Percentiles rank a stretch among this genome's conserved stretches.
phyloP scores from a whole-genome alignment of 2,797 vertebrate species.

The Sebastes oblongus region DNA sequence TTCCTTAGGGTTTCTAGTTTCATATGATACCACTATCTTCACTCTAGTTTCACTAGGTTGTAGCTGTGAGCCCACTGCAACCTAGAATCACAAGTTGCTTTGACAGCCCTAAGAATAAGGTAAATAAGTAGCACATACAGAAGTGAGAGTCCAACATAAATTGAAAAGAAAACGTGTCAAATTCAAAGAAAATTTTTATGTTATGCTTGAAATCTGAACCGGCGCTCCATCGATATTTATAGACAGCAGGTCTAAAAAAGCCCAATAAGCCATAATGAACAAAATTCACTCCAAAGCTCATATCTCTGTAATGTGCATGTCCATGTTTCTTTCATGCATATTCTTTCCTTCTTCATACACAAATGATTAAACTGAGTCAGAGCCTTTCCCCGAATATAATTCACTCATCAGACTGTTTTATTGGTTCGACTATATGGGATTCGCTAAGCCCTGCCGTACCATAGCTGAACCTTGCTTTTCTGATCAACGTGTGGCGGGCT shows the following conservation, averaged over 20 bases:
- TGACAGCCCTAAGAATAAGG: not conserved
- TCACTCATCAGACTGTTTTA: conserved; percentile 7
- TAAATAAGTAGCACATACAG: too few relatives aligned
- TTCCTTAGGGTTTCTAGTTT: too few relatives aligned
- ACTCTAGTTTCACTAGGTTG: too few relatives aligned
- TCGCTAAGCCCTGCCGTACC: not conserved
- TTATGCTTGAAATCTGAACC: not conserved
- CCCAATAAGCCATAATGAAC: not conserved
- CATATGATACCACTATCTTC: too few relatives aligned
- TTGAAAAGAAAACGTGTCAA: not conserved
- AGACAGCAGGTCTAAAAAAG: not conserved
- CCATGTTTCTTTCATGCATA: not conserved
- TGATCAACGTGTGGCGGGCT: not conserved
- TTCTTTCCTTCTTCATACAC: not conserved
- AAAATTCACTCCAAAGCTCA: not conserved
- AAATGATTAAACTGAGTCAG: conserved; percentile 5
- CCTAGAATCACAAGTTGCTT: too few relatives aligned
- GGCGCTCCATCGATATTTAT: not conserved
- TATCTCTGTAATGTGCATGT: not conserved
- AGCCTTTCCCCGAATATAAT: not conserved
- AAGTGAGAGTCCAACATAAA: not conserved
- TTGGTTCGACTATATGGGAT: not conserved
- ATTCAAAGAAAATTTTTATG: fast-evolving
- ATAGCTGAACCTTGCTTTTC: not conserved
- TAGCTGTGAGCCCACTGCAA: too few relatives aligned